phyloP scores from a whole-genome alignment of 1,140 invertebrate species.

The Drosophila guanche region DNA sequence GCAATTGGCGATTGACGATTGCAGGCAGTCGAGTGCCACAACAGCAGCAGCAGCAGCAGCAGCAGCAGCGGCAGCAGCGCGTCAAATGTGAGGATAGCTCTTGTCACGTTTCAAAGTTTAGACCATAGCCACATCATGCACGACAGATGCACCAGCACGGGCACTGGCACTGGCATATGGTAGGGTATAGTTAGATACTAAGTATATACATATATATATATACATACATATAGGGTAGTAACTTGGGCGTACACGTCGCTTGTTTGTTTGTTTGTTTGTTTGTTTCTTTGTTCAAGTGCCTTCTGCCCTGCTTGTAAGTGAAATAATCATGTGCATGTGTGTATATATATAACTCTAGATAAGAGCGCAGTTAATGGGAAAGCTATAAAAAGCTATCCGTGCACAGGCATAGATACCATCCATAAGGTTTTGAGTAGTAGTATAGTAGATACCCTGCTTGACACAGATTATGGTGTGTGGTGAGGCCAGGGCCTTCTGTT shows the following conservation, averaged over 20 bases:
- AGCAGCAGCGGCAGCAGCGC: too few relatives aligned
- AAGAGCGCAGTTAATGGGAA: constrained; percentile 35
- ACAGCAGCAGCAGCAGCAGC: too few relatives aligned
- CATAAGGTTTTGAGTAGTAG: too few relatives aligned
- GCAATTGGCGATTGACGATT: neutral
- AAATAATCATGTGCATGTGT: constrained; percentile 36
- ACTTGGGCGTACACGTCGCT: constrained; percentile 45
- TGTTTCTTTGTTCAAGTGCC: constrained; percentile 75
- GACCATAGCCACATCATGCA: constrained; percentile 26
- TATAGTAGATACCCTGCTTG: too few relatives aligned
- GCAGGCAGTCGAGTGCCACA: neutral
- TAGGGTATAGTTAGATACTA: constrained; percentile 9
- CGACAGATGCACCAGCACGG: constrained; percentile 11
- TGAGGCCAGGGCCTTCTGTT: neutral
- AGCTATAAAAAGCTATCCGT: constrained; percentile 11
- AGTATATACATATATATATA: constrained; percentile 4
- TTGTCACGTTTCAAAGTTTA: constrained; percentile 49
- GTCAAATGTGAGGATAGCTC: constrained; percentile 24
- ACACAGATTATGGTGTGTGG: too few relatives aligned
- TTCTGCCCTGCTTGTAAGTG: constrained; percentile 47
- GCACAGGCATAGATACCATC: too few relatives aligned
- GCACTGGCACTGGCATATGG: constrained; percentile 13
- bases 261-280: constrained; percentile 71
- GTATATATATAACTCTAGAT: constrained; percentile 38
- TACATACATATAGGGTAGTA: constrained; percentile 30